Evolutionary conservation across 2,113 vertebrate species (phyloP).

Genomic region (Stigmatopora argus): DNA sequence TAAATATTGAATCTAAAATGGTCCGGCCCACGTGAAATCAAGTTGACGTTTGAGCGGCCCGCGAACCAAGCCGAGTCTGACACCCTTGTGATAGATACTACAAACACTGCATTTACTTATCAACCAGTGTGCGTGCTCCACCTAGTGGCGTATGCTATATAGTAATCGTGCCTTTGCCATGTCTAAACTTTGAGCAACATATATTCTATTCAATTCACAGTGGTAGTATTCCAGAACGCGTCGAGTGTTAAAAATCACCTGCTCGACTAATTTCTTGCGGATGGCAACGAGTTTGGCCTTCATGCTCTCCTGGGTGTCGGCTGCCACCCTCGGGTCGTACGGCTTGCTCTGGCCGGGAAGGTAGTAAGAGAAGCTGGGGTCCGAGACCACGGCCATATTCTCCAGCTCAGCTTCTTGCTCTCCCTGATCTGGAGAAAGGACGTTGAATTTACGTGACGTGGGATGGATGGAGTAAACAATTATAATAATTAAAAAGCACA

Average conservation of each 20-base stretch:
- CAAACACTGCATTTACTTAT: background rate
- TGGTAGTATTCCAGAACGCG: background rate
- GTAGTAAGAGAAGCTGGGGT: conserved; percentile 68
- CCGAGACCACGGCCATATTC: conserved; percentile 70
- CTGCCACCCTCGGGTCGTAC: conserved; percentile 70
- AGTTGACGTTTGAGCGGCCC: conserved; percentile 18
- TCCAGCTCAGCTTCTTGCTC: conserved; percentile 63
- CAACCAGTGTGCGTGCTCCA: conserved; percentile 43
- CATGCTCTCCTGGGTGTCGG: conserved; percentile 77
- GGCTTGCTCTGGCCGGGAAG: conserved; percentile 69
- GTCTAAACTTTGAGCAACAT: conserved; percentile 41
- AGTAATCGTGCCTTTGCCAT: background rate
- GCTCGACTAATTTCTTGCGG: conserved; percentile 74
- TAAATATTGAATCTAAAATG: too few relatives aligned
- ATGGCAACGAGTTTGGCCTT: conserved; percentile 68
- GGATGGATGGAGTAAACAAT: background rate
- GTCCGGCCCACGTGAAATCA: too few relatives aligned
- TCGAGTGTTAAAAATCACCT: conserved; percentile 57
- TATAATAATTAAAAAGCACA: background rate
- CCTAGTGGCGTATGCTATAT: conserved; percentile 48
- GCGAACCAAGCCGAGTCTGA: conserved; percentile 12
- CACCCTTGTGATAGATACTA: conserved; percentile 1
- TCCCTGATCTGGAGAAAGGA: conserved; percentile 51
- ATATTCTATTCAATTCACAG: background rate
- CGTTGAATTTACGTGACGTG: background rate